These are phyloP conservation scores for Sminthurides aquaticus DNA, from an alignment of 2,888 invertebrate genomes.

Conservation along the genomic window DNA sequence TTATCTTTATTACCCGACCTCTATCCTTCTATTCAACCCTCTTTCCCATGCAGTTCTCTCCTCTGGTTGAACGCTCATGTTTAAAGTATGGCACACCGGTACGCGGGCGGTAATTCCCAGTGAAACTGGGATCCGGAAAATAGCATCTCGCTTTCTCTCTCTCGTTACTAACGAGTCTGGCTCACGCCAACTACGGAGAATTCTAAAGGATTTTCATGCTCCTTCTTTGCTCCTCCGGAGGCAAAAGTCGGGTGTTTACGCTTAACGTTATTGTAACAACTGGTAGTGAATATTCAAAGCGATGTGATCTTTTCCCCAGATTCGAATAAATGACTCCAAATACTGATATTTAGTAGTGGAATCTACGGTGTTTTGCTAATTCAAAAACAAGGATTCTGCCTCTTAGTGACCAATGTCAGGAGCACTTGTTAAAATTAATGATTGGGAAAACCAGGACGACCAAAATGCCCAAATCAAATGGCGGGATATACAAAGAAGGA, in stretches of 20 bases:
- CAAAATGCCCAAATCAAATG: not conserved
- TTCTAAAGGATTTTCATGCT: no score
- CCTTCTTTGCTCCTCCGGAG: no score
- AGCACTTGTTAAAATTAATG: not conserved
- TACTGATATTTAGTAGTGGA: no score
- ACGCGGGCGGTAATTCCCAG: not conserved
- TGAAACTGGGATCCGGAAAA: not conserved
- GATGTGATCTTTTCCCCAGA: not conserved
- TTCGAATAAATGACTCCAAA: not conserved
- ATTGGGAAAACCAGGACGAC: not conserved
- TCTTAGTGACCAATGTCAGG: no score
- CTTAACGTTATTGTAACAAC: not conserved
- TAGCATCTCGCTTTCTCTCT: no score
- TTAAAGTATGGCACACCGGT: not conserved
- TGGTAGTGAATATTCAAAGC: not conserved
- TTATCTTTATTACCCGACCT: slow-evolving; percentile 30
- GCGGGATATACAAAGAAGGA: no score
- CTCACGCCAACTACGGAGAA: not conserved
- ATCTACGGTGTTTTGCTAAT: no score
- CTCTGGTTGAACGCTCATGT: no score
- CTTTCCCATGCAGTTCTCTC: not conserved
- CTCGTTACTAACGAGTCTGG: not conserved
- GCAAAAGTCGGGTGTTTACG: not conserved
- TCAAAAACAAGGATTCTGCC: no score
- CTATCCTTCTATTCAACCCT: slow-evolving; percentile 2